phyloP scores from a whole-genome alignment of 2,113 vertebrate genomes.

The Carassius gibelio region DNA sequence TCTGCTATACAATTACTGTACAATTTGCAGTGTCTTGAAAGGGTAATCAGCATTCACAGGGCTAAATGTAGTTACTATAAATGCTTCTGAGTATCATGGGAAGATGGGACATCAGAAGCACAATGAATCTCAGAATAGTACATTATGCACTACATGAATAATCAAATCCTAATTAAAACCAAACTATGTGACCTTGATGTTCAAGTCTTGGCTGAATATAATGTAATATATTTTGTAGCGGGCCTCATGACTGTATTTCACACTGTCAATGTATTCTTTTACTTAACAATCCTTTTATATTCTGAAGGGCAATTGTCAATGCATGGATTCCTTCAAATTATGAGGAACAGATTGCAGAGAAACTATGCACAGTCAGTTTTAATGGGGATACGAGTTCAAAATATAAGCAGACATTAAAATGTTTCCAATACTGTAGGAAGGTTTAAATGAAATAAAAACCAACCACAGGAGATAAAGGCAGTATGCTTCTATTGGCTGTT shows the following conservation, averaged over 20 bases:
- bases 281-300: not conserved
- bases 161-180: conserved; percentile 47
- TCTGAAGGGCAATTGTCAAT: not conserved
- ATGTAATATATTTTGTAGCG: conserved; percentile 7
- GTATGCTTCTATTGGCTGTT: not conserved
- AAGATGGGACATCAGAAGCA: conserved; percentile 26
- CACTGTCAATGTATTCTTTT: not conserved
- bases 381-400: not conserved
- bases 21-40: conserved; percentile 46
- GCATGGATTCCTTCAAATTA: not conserved
- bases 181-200: conserved; percentile 47
- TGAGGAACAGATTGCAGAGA: not conserved
- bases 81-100: conserved; percentile 51
- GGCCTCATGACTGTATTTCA: not conserved
- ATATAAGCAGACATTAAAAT: not conserved
- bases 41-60: conserved; percentile 52
- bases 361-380: not conserved
- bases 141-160: conserved; percentile 41
- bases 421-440: not conserved
- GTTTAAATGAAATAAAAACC: not conserved
- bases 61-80: conserved; percentile 58
- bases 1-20: conserved; percentile 20
- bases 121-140: conserved; percentile 24
- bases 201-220: not conserved
- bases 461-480: not conserved